Evolutionary conservation across 2,888 invertebrate species (phyloP), one percentile per base, ranked within the genome.

Genomic region (Idaea aversata): DNA sequence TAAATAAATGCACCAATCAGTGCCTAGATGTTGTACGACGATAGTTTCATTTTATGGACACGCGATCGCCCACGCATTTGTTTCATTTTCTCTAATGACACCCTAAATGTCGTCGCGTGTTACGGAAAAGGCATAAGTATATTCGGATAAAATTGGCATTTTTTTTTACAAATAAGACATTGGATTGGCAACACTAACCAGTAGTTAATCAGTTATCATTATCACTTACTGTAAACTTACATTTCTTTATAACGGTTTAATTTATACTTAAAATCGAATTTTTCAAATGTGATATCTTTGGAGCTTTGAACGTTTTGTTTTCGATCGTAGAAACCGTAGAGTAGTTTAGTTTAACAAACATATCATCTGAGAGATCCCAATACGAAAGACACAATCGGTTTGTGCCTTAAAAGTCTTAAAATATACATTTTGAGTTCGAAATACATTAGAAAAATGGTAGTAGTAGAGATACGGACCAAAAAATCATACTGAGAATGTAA

Each of bases 391-490:
- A 91, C 91, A 89, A 88, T 81, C 74, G 74, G 80, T 80, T 88
- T 90, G 91, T 91, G 91, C 91, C 91, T 92, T 91, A 90, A 72
- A 71, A 72, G 79, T 82, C 47, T 47, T 47, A 10, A 47, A 47
- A 47, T 47, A 47, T 47, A 47, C 47, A 47, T 47, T 47, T 47
- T 47, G 6, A 47, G 7, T 47, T 47, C 47, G 47, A 47, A 47
- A 47, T 47, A 47, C 47, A 61, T 63, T 65, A 81, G 79, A 79
- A 77, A 75, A 74, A 79, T 75, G 81, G 81, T 85, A 77, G 77
- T 67, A 72, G 84, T 87, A 89, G 88, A 78, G 77, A 80, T 47
- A 88, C 82, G 91, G 91, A 91, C 91, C 91, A 91, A 91, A 59
- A 82, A 74, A 75, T 79, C 80, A 83, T 84, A 87, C 88, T 80